phyloP scores from a whole-genome alignment of 2,888 invertebrate species.

The Eupithecia insigniata region DNA sequence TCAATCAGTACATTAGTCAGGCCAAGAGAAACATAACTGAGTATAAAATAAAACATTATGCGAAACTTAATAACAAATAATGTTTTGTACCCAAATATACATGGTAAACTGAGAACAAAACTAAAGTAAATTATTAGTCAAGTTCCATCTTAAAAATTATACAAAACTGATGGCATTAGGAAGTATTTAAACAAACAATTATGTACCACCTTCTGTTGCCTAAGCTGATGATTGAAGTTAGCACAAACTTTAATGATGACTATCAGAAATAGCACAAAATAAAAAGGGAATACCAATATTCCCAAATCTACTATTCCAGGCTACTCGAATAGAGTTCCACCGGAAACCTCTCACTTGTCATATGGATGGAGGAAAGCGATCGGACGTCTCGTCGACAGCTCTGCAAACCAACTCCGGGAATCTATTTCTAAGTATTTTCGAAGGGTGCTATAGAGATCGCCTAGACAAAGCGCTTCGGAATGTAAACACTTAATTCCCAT shows the following conservation, averaged over 20 bases:
- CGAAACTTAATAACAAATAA: too few relatives aligned
- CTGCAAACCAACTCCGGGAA: slow-evolving; percentile 66
- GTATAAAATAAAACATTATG: too few relatives aligned
- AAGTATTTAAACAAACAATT: too few relatives aligned
- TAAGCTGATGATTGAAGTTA: background rate
- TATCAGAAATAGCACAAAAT: background rate
- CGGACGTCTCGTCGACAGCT: slow-evolving; percentile 69
- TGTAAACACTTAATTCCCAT: slow-evolving; percentile 43
- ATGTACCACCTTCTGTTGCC: too few relatives aligned
- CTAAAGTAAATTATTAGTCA: too few relatives aligned
- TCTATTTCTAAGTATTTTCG: slow-evolving; percentile 66
- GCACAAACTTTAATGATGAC: background rate
- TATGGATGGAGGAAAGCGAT: slow-evolving; percentile 57
- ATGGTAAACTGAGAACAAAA: too few relatives aligned
- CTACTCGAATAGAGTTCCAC: slow-evolving; percentile 20
- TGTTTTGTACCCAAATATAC: too few relatives aligned
- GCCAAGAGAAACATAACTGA: too few relatives aligned
- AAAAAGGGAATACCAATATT: slow-evolving; percentile 1
- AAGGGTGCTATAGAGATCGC: slow-evolving; percentile 49
- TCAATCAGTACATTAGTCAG: too few relatives aligned
- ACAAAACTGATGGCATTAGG: too few relatives aligned
- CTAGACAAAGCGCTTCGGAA: slow-evolving; percentile 48
- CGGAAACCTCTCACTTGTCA: slow-evolving; percentile 58
- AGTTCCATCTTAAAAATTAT: too few relatives aligned
- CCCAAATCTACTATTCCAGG: slow-evolving; percentile 2